These are phyloP conservation scores for Camponotus floridanus DNA, from an alignment of 1,140 invertebrate genomes.

Conservation along the genomic window DNA sequence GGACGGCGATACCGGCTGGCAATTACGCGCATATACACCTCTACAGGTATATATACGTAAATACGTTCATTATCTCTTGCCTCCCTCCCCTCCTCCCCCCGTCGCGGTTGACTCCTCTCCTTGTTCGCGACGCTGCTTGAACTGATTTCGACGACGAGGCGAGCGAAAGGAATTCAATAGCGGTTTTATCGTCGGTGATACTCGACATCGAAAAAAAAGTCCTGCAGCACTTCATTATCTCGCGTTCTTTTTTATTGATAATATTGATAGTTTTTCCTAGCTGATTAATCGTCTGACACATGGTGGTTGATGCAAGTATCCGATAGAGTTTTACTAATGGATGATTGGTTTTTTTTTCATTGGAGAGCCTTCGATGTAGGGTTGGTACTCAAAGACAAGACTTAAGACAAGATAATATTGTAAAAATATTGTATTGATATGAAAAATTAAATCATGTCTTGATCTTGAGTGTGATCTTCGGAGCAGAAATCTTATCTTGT, in stretches of 20 bases:
- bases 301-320: not conserved
- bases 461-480: too few relatives aligned
- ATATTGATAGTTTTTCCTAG: conserved; percentile 10
- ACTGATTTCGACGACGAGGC: conserved; percentile 29
- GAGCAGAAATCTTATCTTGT: too few relatives aligned
- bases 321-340: conserved; percentile 12
- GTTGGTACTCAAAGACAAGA: too few relatives aligned
- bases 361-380: too few relatives aligned
- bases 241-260: not conserved
- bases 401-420: too few relatives aligned
- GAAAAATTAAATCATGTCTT: too few relatives aligned
- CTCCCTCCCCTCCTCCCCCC: not conserved
- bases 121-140: conserved; percentile 17
- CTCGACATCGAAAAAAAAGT: not conserved
- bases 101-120: conserved; percentile 49
- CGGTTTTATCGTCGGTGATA: conserved; percentile 19
- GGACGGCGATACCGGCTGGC: conserved; percentile 77
- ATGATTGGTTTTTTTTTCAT: not conserved
- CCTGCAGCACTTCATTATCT: not conserved
- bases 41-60: conserved; percentile 65
- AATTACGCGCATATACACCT: conserved; percentile 71
- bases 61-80: conserved; percentile 70
- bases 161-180: conserved; percentile 41
- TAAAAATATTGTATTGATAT: too few relatives aligned
- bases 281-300: not conserved